Conservation (phyloP, 2,797 vertebrate genomes). For the Notamacropus eugenii region DNA sequence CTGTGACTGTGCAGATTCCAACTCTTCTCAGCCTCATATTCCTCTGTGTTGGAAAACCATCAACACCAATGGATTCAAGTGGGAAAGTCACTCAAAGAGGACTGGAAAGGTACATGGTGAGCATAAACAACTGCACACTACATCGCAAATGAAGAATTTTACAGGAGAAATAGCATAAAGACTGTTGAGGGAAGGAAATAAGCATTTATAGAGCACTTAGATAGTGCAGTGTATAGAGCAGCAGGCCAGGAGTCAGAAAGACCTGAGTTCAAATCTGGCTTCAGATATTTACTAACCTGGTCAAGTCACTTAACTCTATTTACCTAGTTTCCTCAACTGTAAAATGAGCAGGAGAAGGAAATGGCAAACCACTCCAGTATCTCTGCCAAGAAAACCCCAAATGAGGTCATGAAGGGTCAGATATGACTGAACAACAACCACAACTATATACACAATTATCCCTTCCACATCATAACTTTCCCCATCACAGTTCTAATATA, state of each 20-base stretch:
- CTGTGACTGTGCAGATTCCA: not conserved
- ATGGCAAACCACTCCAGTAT: not conserved
- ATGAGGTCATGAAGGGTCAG: not conserved
- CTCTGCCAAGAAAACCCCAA: not conserved
- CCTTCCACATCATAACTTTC: not conserved
- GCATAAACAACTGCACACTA: not conserved
- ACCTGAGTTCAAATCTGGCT: not conserved
- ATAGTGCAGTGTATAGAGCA: not conserved
- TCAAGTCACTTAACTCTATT: not conserved
- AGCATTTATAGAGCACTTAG: not conserved
- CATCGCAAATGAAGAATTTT: not conserved
- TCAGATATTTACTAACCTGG: not conserved
- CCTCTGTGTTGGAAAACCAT: not conserved
- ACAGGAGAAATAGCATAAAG: not conserved
- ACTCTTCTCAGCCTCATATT: not conserved
- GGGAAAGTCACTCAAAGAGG: not conserved
- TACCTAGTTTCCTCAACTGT: not conserved
- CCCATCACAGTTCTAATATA: not conserved
- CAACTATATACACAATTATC: not conserved
- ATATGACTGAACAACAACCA: not conserved
- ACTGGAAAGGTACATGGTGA: not conserved
- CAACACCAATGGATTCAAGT: not conserved
- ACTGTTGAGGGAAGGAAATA: not conserved
- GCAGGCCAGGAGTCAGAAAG: not conserved
- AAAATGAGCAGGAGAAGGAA: not conserved